Evolutionary conservation across 2,797 vertebrate genomes (phyloP).

Genomic region (Eupleurogrammus muticus): DNA sequence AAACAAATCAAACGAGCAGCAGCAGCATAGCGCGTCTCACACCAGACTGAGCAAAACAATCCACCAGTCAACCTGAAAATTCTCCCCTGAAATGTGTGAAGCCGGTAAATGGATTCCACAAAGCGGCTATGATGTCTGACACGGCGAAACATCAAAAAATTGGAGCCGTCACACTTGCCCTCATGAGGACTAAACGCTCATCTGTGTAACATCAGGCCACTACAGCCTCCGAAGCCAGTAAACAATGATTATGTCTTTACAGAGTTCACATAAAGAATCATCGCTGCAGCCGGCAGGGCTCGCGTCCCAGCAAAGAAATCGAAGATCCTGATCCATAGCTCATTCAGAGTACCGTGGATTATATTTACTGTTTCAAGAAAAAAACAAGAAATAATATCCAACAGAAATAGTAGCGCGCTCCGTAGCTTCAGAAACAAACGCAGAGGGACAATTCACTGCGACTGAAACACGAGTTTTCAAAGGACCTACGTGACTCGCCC

Average conservation of each 20-base stretch:
- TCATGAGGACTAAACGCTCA: not conserved
- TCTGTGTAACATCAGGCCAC: not conserved
- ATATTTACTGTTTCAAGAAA: not conserved
- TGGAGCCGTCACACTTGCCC: not conserved
- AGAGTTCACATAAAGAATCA: not conserved
- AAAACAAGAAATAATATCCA: not conserved
- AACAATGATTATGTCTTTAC: not conserved
- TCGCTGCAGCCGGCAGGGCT: too few species aligned
- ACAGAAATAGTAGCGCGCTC: not conserved
- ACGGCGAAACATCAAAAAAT: not conserved
- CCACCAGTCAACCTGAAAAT: constrained; percentile 32
- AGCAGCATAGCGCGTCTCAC: constrained; percentile 26
- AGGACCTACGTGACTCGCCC: too few species aligned
- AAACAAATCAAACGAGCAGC: constrained; percentile 21
- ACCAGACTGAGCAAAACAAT: constrained; percentile 14
- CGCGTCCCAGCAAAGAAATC: not conserved
- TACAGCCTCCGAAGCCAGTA: not conserved
- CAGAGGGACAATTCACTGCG: too few species aligned
- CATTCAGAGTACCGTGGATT: not conserved
- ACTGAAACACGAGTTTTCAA: not conserved
- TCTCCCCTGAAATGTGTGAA: not conserved
- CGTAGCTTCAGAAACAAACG: too few species aligned
- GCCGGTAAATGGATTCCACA: constrained; percentile 7
- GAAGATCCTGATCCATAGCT: not conserved
- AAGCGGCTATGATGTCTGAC: not conserved